These are phyloP conservation scores for Cosmia trapezina DNA, from an alignment of 2,888 invertebrate genomes.

Conservation along the genomic window DNA sequence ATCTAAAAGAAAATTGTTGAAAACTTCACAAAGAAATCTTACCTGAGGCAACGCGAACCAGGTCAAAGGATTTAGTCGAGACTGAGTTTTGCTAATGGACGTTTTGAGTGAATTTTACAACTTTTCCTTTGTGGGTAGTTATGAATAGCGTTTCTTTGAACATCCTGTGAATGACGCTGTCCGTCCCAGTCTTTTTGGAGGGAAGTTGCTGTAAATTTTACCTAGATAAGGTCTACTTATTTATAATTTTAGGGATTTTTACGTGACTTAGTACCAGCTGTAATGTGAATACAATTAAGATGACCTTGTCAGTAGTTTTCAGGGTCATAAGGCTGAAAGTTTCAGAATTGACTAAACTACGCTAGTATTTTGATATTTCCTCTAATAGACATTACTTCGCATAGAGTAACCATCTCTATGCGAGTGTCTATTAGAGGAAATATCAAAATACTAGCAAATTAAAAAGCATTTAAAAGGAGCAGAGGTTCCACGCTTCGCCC, in stretches of 20 bases:
- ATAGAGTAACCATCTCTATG: no score
- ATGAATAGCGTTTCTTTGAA: conserved; percentile 36
- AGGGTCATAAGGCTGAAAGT: background rate
- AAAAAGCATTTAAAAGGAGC: background rate
- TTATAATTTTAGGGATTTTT: background rate
- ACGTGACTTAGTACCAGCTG: background rate
- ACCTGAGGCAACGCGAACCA: conserved; percentile 6
- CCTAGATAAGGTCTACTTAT: background rate
- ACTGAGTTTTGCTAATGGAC: conserved; percentile 20
- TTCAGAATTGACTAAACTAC: background rate
- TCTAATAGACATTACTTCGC: background rate
- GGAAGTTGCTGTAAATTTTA: background rate
- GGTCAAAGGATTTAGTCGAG: conserved; percentile 43
- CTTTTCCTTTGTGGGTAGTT: conserved; percentile 47
- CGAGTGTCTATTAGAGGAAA: no score
- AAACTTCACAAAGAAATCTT: conserved; percentile 30
- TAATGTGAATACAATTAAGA: background rate
- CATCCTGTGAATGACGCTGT: conserved; percentile 18
- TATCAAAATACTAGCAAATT: no score
- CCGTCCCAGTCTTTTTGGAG: background rate
- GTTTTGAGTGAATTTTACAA: conserved; percentile 33
- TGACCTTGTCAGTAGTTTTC: background rate
- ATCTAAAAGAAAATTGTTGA: conserved; percentile 6
- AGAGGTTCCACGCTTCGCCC: background rate
- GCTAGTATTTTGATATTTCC: background rate